Evolutionary conservation across 2,113 vertebrate genomes (phyloP).

Genomic region (Ictalurus furcatus): DNA sequence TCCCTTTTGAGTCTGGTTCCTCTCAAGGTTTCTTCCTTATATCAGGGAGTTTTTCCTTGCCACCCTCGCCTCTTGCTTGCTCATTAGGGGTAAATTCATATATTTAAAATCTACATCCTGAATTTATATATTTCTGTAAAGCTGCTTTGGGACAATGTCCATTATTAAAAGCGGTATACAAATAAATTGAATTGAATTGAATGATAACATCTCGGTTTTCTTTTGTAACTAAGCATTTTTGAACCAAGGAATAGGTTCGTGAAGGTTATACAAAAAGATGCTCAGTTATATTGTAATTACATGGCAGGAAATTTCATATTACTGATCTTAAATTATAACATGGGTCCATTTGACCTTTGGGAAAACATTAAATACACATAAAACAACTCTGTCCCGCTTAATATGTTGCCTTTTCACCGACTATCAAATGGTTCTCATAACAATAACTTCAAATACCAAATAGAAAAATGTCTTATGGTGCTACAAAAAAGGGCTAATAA

Average conservation of each 20-base stretch:
- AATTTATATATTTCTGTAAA: no score
- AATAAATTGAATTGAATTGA: no score
- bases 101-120: no score
- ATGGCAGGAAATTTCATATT: neutral
- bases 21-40: no score
- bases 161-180: no score
- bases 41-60: no score
- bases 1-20: no score
- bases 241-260: neutral
- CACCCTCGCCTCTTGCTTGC: no score
- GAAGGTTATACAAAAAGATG: neutral
- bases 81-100: no score
- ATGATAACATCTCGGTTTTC: neutral
- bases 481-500: conserved; percentile 13
- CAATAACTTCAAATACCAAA: conserved; percentile 19
- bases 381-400: conserved; percentile 5
- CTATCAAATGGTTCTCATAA: conserved; percentile 19
- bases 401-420: conserved; percentile 17
- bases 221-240: conserved; percentile 6
- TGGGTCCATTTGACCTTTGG: neutral
- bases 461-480: neutral
- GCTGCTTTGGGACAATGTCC: no score
- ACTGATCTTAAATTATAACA: neutral
- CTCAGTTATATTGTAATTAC: neutral
- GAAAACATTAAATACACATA: conserved; percentile 11